Evolutionary conservation across 2,113 vertebrate species (phyloP), one percentile per base, ranked within the genome.

Genomic region (Xiphorhynchus elegans): DNA sequence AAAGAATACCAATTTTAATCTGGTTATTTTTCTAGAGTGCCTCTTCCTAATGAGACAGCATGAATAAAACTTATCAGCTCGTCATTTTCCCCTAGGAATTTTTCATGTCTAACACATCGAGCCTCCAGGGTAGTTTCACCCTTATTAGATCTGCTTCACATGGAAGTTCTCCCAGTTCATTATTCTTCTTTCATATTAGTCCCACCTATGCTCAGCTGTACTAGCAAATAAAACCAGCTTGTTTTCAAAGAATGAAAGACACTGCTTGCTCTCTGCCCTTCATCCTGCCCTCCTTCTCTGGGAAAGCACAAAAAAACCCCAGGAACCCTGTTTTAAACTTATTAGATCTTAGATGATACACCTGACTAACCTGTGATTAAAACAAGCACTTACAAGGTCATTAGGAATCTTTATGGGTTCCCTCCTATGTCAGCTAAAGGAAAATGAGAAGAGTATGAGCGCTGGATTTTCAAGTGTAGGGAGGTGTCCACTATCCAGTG

Each of bases 1-100:
- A 80, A 93, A 83, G 17, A 76, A 58, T 19, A 84, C 17, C n/a
- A 52, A 26, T 60, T 80, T 95, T 67, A 87, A 90, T 62, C 52
- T 28, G 47, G 44, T 84, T 66, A 47, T 87, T 94, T 76, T 89
- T 49, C 58, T 79, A 42, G 31, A 87, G 58, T 2, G 6, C 25
- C 35, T 90, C 11, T 17, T 86, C 75, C 58, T 89, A 89, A 75
- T 46, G 39, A 85, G 72, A 53, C 11, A 72, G 28, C 40, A 58
- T 17, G 35, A 91, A 82, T 66, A 82, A 53, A 92, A 76, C n/a
- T 58, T 50, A 50, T 6, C 70, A 90, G 64, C 16, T 42, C 75
- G 70, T 69, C 16, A 37, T 69, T 79, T 80, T 80, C 35, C 37
- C 28, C 28, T 14, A 75, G 60, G 47, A 47, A 49, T 56, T 74